phyloP scores from a whole-genome alignment of 2,113 vertebrate genomes.

The Neodon shergylaensis region DNA sequence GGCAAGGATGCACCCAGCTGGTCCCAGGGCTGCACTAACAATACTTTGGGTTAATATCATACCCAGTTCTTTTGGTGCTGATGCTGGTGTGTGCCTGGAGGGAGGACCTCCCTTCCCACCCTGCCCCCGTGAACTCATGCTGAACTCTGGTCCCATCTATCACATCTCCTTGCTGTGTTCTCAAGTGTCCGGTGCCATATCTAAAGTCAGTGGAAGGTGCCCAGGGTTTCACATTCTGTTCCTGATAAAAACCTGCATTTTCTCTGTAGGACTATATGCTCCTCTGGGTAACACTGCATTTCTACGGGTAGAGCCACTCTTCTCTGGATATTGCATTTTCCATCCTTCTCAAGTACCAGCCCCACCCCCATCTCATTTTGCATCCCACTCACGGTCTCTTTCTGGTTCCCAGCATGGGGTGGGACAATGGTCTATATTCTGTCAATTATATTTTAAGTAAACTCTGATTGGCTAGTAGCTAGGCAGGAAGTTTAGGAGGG shows the following conservation, averaged over 20 bases:
- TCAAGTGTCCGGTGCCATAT: neutral
- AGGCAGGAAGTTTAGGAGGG: too few relatives aligned
- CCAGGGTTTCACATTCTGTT: neutral
- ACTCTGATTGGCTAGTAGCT: too few relatives aligned
- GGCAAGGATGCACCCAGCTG: neutral
- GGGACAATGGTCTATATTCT: too few relatives aligned
- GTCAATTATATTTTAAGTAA: too few relatives aligned
- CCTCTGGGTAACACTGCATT: rapidly evolving
- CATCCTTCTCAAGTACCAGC: too few relatives aligned
- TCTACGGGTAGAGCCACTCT: neutral
- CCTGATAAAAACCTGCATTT: neutral
- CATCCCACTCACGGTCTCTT: neutral
- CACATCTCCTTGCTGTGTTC: rapidly evolving
- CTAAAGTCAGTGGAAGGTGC: neutral
- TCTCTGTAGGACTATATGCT: neutral
- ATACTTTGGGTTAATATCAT: neutral
- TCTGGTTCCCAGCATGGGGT: neutral
- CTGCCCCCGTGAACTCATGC: too few relatives aligned
- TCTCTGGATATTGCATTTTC: neutral
- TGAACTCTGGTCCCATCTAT: neutral
- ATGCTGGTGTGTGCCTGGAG: neutral
- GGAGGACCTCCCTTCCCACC: too few relatives aligned
- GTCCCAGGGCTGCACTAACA: neutral
- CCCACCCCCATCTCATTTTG: neutral
- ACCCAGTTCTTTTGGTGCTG: neutral